These are phyloP conservation scores for Cladorhizidae sp. DNA, from an alignment of 37 sponge, comb jelly and placozoan genomes.

Conservation along the genomic window DNA sequence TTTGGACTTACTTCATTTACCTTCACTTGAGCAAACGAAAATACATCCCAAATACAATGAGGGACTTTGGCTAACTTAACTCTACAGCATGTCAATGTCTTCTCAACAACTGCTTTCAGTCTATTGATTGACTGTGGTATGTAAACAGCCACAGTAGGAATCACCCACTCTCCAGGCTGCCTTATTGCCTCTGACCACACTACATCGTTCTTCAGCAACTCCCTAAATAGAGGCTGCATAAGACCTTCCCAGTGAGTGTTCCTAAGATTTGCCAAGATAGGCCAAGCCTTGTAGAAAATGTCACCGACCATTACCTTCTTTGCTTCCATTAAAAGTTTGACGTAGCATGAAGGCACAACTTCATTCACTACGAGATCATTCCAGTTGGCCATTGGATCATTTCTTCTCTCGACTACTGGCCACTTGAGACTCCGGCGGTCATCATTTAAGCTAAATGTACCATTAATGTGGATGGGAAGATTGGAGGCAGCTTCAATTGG, in stretches of 20 bases:
- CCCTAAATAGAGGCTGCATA: conserved; percentile 19
- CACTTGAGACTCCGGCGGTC: conserved; percentile 68
- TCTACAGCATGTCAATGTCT: conserved; percentile 4
- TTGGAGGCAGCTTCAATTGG: conserved; percentile 34
- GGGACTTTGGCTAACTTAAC: conserved; percentile 25
- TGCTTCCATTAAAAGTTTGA: conserved; percentile 20
- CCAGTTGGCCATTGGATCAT: conserved; percentile 56
- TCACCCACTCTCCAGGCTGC: conserved; percentile 29
- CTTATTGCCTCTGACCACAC: background rate
- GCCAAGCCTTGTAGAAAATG: conserved; percentile 48
- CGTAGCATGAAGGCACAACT: conserved; percentile 56
- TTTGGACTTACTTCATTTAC: conserved; percentile 17
- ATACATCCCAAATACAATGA: conserved; percentile 12
- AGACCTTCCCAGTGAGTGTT: conserved; percentile 31
- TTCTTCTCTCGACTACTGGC: conserved; percentile 45
- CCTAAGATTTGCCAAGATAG: conserved; percentile 8
- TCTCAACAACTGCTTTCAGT: background rate
- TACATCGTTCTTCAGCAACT: background rate
- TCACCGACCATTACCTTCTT: background rate
- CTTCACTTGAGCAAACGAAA: background rate
- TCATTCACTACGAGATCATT: conserved; percentile 39
- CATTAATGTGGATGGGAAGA: conserved; percentile 70
- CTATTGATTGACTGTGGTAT: conserved; percentile 4
- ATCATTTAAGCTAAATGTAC: conserved; percentile 62
- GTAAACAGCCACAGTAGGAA: background rate